Evolutionary conservation across 2,113 vertebrate species (phyloP).

Genomic region (Lepisosteus oculatus): DNA sequence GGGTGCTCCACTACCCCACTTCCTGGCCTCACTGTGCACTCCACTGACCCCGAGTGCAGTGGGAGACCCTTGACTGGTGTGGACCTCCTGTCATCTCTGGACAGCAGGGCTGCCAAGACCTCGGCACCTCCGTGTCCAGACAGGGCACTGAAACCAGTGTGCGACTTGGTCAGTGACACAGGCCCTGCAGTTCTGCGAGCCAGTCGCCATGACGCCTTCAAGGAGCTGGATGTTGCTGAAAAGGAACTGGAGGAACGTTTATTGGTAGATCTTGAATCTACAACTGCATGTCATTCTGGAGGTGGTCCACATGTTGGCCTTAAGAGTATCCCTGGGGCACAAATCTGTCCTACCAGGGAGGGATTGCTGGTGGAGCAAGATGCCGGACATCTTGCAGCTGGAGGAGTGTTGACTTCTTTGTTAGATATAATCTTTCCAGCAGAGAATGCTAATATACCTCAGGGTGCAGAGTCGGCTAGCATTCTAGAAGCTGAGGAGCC

Average conservation of each 20-base stretch:
- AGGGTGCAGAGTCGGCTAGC: constrained; percentile 9
- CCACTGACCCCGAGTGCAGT: constrained; percentile 49
- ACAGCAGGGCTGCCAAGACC: constrained; percentile 59
- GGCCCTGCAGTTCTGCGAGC: constrained; percentile 64
- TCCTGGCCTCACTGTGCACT: constrained; percentile 17
- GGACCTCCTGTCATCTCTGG: constrained; percentile 88
- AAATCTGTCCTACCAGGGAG: constrained; percentile 26
- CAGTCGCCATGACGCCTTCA: constrained; percentile 61
- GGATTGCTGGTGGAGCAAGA: constrained; percentile 27
- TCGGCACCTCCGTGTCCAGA: constrained; percentile 61
- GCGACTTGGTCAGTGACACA: constrained; percentile 87
- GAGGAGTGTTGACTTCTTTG: constrained; percentile 38
- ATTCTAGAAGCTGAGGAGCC: not conserved
- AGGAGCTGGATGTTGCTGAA: constrained; percentile 57
- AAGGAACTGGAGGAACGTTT: constrained; percentile 52
- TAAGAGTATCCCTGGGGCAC: constrained; percentile 13
- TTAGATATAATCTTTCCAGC: constrained; percentile 60
- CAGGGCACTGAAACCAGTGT: constrained; percentile 75
- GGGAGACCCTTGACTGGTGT: constrained; percentile 74
- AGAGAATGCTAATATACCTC: constrained; percentile 39
- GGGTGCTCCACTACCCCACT: constrained; percentile 41
- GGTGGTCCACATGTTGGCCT: constrained; percentile 26
- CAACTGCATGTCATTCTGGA: constrained; percentile 40
- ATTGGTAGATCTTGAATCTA: constrained; percentile 62
- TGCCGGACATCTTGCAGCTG: constrained; percentile 26